Conservation (phyloP, 2,888 invertebrate genomes). For the Clunio marinus region DNA sequence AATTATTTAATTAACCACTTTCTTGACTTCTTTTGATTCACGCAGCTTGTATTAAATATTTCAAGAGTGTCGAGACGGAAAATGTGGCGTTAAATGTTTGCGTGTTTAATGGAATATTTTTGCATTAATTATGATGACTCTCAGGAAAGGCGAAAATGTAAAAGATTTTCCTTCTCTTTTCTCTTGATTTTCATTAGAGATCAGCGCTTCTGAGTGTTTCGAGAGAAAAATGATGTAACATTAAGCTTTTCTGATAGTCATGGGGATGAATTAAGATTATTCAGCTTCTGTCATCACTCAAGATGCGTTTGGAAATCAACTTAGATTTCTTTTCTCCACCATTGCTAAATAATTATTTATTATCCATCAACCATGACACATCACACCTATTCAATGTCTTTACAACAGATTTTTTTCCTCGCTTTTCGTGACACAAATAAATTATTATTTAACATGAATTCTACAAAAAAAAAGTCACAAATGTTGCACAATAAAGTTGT, state of each 20-base stretch:
- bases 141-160: neutral
- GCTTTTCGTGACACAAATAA: no score
- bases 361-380: no score
- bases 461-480: no score
- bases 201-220: neutral
- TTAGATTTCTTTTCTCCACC: no score
- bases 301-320: no score
- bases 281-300: neutral
- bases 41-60: neutral
- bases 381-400: no score
- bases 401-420: no score
- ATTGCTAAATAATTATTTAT: no score
- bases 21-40: neutral
- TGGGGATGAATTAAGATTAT: neutral
- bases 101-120: conserved; percentile 24
- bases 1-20: conserved; percentile 36
- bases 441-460: no score
- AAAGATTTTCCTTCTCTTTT: no score
- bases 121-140: conserved; percentile 26
- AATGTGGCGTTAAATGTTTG: conserved; percentile 32
- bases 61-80: neutral
- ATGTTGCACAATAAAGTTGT: no score
- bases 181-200: neutral
- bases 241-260: conserved; percentile 3
- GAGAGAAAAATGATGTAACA: neutral